Base-by-base conservation (phyloP, 1,140 invertebrate species). In the Zaprionus capensis region DNA sequence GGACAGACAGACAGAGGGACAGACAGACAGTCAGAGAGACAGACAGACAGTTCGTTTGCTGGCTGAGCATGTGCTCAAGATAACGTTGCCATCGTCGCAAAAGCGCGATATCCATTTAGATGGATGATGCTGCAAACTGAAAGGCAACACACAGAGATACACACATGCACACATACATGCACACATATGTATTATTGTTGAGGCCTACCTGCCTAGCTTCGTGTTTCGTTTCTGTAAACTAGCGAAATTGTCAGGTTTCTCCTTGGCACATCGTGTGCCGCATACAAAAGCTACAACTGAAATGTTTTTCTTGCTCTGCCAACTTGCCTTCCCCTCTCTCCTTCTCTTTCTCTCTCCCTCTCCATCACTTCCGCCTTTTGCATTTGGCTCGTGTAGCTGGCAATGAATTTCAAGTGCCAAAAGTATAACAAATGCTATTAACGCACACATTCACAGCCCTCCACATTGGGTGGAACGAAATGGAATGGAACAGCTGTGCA, bases 31-130 rank as follows among this genome's bases (percentile, higher is more conserved):
- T 5, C 2, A 6, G 15, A n/a, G 2, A n/a, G 36, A 31, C 5
- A n/a, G 14, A 41, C 38, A 41, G 22, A 24, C 57, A 53, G 26
- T 41, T 44, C 26, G 38, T 4, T 41, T 41, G 44, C 44, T 64
- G 24, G 44, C 70, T 66, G 62, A 70, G 72, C 72, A 75, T 78
- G 76, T 78, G 72, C 72, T 78, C 76, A 82, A 71, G 67, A 71
- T 80, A 68, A 69, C 46, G 55, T 58, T 67, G 38, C 53, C 64
- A 62, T 61, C 78, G 56, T 68, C 67, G 55, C 65, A 66, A 69
- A 68, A 65, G 61, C 75, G 78, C 68, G 81, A 87, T 84, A 87
- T 84, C 74, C 84, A 88, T 88, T 87, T 74, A 90, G 75, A 90
- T 90, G 76, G 63, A 90, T 90, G 81, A 88, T 90, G 66, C 63